phyloP scores from a whole-genome alignment of 2,797 vertebrate species.

The Mycteria americana region DNA sequence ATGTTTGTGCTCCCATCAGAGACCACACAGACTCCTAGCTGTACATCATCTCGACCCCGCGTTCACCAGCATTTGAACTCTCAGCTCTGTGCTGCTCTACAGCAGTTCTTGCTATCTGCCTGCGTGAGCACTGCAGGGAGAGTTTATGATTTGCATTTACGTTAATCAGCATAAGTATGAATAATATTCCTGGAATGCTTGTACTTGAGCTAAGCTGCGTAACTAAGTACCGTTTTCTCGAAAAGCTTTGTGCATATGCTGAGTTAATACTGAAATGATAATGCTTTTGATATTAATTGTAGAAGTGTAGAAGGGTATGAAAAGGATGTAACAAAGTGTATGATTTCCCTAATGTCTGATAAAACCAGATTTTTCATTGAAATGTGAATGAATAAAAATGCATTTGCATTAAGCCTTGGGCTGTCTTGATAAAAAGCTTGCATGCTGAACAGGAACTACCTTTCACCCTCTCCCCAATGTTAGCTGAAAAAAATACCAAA shows the following conservation, averaged over 20 bases:
- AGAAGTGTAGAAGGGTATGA: constrained; percentile 16
- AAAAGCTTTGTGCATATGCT: constrained; percentile 44
- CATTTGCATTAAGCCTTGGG: background rate
- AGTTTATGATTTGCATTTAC: constrained; percentile 62
- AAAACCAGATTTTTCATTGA: constrained; percentile 23
- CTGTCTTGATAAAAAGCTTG: constrained; percentile 1
- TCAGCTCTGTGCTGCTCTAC: background rate
- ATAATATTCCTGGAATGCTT: constrained; percentile 63
- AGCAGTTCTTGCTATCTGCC: background rate
- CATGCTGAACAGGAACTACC: background rate
- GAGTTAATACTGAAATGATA: constrained; percentile 43
- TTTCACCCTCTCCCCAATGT: background rate
- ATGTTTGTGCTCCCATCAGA: background rate
- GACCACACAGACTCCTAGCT: constrained; percentile 1
- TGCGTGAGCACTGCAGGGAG: background rate
- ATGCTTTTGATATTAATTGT: constrained; percentile 31
- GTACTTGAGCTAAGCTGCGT: constrained; percentile 46
- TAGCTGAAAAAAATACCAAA: background rate
- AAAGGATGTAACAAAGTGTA: constrained; percentile 25
- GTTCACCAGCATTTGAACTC: constrained; percentile 13
- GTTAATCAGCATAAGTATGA: constrained; percentile 60
- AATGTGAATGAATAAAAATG: constrained; percentile 44
- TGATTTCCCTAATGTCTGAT: background rate
- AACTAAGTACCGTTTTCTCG: background rate
- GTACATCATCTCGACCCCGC: background rate